These are phyloP conservation scores for Zaprionus africanus DNA, from an alignment of 1,140 invertebrate species.

Conservation along the genomic window DNA sequence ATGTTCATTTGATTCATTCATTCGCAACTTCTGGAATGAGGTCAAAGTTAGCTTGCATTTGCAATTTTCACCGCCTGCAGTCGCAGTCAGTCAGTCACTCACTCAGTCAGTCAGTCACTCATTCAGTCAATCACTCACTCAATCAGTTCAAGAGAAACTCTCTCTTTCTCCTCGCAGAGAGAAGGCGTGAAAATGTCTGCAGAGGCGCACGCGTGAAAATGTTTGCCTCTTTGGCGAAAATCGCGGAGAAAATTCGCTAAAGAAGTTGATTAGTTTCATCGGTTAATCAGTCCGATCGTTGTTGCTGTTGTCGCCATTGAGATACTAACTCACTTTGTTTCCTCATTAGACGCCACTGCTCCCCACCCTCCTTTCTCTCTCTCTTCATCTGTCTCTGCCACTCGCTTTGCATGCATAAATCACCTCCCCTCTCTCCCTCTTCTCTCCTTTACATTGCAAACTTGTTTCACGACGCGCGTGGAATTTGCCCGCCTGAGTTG, in stretches of 20 bases:
- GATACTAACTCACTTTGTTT: conserved; percentile 64
- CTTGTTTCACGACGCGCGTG: conserved; percentile 59
- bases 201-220: conserved; percentile 25
- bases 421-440: conserved; percentile 19
- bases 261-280: conserved; percentile 19
- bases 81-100: conserved; percentile 3
- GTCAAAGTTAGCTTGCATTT: conserved; percentile 28
- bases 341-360: conserved; percentile 33
- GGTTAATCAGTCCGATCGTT: conserved; percentile 32
- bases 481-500: conserved; percentile 61
- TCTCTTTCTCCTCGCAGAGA: neutral
- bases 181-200: conserved; percentile 26
- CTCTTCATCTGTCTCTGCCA: neutral
- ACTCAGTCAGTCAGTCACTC: conserved; percentile 22
- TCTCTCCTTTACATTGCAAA: conserved; percentile 17
- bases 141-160: conserved; percentile 32
- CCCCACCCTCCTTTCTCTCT: neutral
- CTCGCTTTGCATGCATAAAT: conserved; percentile 69
- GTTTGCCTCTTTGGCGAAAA: neutral
- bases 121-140: conserved; percentile 4
- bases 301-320: conserved; percentile 12
- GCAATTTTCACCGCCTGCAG: conserved; percentile 15
- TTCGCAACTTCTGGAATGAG: neutral
- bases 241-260: conserved; percentile 1
- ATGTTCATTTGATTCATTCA: neutral